Evolutionary conservation across 2,888 invertebrate genomes (phyloP), one percentile per base, ranked within the genome.

Genomic region (Hydrotaea diabolus): DNA sequence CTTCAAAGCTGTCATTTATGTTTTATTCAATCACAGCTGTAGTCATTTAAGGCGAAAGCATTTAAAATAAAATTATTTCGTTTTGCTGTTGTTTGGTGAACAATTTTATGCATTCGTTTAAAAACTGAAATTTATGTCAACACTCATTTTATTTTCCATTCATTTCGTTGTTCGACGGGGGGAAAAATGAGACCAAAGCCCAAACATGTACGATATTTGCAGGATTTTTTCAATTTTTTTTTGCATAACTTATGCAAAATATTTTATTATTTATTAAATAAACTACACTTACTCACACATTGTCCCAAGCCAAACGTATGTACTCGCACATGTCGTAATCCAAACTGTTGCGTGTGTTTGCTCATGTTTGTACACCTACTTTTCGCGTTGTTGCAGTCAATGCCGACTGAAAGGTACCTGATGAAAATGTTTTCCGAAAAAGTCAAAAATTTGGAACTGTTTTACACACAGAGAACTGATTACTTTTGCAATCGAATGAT

Each of bases 41-140:
- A 26, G 8, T 23, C 9, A 13, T 59, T 59, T 2, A 59, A 59
- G 21, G 4, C 21, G 31, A 59, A 26, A 26, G 15, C 23, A 59
- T 26, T 59, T 59, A 26, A 23, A 59, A 23, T 31, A 7, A 0
- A 19, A 21, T 55, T 57, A 8, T 57, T 57, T 57, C 13, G 9
- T 57, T 31, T 31, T 31, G 57, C 31, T 31, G 31, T 7, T 4
- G n/a, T n/a, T n/a, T n/a, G n/a, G n/a, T 4, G 7, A 31, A 31
- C 19, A 23, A 59, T 59, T 39, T 2, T 59, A 21, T 43, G 43
- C 43, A 71, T 21, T 26, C 21, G 26, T 26, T 43, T 43, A 43
- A 59, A 43, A 5, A 43, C 21, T 19, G 23, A 43, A 46, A 39
- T 69, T 43, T 69, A 69, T 69, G 69, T 69, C 69, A 69, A 69